Conservation (phyloP, 1,140 invertebrate species). For the Chlorops oryzae region DNA sequence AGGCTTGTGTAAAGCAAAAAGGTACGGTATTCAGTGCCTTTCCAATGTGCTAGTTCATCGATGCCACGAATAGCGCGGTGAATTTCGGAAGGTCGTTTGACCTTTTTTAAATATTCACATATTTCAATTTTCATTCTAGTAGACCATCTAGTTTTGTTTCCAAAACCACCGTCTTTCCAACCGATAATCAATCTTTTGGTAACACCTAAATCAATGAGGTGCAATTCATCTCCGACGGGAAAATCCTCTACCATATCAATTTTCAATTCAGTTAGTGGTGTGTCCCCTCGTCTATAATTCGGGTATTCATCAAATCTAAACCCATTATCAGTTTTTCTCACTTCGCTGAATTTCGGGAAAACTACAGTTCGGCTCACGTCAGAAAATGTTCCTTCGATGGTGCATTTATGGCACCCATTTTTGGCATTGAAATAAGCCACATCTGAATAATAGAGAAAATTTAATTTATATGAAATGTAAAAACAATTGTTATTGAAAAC, state of each 20-base stretch:
- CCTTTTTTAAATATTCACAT: neutral
- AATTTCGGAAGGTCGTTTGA: slow-evolving; percentile 3
- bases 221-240: slow-evolving; percentile 23
- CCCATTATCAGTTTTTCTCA: neutral
- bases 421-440: slow-evolving; percentile 22
- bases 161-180: slow-evolving; percentile 16
- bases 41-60: slow-evolving; percentile 11
- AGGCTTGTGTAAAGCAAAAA: slow-evolving; percentile 3
- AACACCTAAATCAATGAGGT: slow-evolving; percentile 21
- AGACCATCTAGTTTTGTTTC: slow-evolving; percentile 7
- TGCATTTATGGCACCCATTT: slow-evolving; percentile 24
- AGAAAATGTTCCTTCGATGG: slow-evolving; percentile 21
- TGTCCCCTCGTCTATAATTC: slow-evolving; percentile 22
- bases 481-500: slow-evolving; percentile 6
- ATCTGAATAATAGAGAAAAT: slow-evolving; percentile 19
- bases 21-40: slow-evolving; percentile 4
- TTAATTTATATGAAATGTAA: slow-evolving; percentile 1
- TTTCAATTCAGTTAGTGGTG: slow-evolving; percentile 18
- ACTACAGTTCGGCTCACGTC: slow-evolving; percentile 1
- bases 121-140: neutral
- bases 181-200: neutral
- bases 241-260: slow-evolving; percentile 26
- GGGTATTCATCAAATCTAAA: neutral
- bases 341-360: neutral
- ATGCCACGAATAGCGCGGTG: slow-evolving; percentile 9